Base-by-base conservation (phyloP, 2,797 vertebrate genomes). In the Megaceryle alcyon region DNA sequence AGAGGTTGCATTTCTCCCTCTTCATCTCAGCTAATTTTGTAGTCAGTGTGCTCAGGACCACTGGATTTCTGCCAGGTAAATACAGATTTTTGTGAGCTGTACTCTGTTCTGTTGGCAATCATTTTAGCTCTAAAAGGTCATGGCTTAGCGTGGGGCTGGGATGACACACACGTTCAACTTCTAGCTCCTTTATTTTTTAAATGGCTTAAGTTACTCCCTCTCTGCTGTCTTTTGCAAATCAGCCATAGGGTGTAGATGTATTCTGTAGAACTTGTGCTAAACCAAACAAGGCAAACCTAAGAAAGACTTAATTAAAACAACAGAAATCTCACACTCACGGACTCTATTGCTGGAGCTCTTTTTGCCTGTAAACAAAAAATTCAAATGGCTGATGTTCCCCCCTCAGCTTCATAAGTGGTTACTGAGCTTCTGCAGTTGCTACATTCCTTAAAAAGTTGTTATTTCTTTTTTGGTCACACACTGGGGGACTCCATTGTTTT, bases 381-480 rank as follows among this genome's bases (percentile, higher is more conserved):
- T 77, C 31, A 90, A 39, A 95, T 93, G 68, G 28, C 61, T 94
- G 83, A 33, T 95, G 83, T 81, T 22, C n/a, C 69, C 63, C 68
- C 69, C 60, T 75, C 64, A 82, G 88, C 95, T 97, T 96, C 91
- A 64, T 95, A 95, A 97, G 94, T 93, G 96, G 92, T 96, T 96
- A 86, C 75, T 86, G 90, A 96, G 86, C 96, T 96, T 97, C 95
- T 96, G 87, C 92, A 96, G 92, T 97, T 96, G 96, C 96, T 93
- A 48, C 96, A 96, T 96, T 97, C 96, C 92, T 95, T 92, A 92
- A 97, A 95, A 95, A 84, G 95, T 90, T 96, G 80, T 94, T 94
- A 94, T 94, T 96, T 96, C 95, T 95, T 96, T 96, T 95, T 97
- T 90, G 94, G 95, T 97, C 95, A 88, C 96, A 93, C 95, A 90